Evolutionary conservation across 2,888 invertebrate genomes (phyloP), one percentile per base, ranked within the genome.

Genomic region (Phorcus lineatus): DNA sequence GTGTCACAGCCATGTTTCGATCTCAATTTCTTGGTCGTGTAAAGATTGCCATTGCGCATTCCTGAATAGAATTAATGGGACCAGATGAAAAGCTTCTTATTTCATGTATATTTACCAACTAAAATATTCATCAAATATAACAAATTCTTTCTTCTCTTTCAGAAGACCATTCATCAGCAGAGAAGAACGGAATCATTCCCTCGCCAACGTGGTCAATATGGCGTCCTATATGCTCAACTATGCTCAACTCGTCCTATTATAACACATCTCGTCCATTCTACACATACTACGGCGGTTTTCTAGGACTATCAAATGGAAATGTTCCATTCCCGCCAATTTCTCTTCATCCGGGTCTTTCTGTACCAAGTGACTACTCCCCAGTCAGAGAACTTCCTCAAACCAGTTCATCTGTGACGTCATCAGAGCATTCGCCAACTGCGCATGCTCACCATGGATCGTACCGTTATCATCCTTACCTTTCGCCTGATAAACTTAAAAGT

Each of bases 381-480:
- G 17, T 28, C 28, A 74, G 79, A 28, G 80, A 79, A 19, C 28
- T 78, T 31, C 70, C 80, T 28, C 76, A 78, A 47, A 54, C 62
- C 16, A 76, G 57, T 74, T 70, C 75, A 19, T 53, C 76, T 16
- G 57, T 52, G 22, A 62, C 77, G 11, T 78, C 85, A 31, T 53
- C 53, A 24, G 76, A 76, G 55, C 53, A 53, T n/a, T 55, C 54
- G 9, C 53, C 31, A 11, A 76, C 28, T 24, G 24, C 53, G 28
- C 53, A 54, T 31, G 28, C 24, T 9, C 54, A 76, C 22, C 55
- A 86, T 13, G 85, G 88, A n/a, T 78, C 89, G 47, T 90, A 89
- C 75, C 80, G 90, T 79, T 90, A 90, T 77, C 90, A 90, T 78
- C 90, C 90, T 7, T 90, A 89, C 81, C 81, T 89, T 22, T 86